phyloP scores from a whole-genome alignment of 1,140 invertebrate species.

The Capitella teleta region DNA sequence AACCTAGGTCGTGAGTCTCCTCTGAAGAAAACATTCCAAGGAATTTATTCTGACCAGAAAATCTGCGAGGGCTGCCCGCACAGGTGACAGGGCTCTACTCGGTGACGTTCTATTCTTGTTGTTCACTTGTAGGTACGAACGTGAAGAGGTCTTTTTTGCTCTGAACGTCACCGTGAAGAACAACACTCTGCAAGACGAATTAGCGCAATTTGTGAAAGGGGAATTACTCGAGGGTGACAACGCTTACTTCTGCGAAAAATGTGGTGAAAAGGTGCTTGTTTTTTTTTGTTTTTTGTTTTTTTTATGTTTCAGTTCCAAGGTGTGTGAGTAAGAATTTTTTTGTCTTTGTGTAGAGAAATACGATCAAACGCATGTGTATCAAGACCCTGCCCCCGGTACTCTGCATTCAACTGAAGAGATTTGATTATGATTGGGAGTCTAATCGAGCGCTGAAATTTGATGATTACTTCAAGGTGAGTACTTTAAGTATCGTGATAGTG shows the following conservation, averaged over 20 bases:
- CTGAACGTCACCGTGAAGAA: conserved; percentile 40
- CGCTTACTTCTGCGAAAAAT: conserved; percentile 98
- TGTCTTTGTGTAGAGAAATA: conserved; percentile 48
- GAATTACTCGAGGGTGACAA: conserved; percentile 95
- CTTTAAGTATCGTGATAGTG: neutral
- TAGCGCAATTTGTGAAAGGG: conserved; percentile 97
- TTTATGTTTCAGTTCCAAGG: too few relatives aligned
- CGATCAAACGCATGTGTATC: conserved; percentile 90
- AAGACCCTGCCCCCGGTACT: conserved; percentile 92
- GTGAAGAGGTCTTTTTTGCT: conserved; percentile 38
- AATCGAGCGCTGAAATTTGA: conserved; percentile 40
- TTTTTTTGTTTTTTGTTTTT: neutral
- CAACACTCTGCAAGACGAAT: conserved; percentile 58
- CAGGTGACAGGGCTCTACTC: conserved; percentile 16
- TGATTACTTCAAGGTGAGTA: conserved; percentile 34
- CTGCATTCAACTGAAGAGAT: conserved; percentile 93
- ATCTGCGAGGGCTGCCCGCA: conserved; percentile 98
- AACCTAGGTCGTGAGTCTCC: conserved; percentile 57
- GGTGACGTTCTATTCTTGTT: too few relatives aligned
- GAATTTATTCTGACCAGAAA: conserved; percentile 96
- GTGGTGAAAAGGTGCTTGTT: conserved; percentile 81
- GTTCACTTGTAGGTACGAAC: conserved; percentile 36
- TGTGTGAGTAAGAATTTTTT: neutral
- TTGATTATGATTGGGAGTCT: conserved; percentile 97
- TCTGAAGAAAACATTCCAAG: conserved; percentile 87